Evolutionary conservation across 2,113 vertebrate species (phyloP), one percentile per base, ranked within the genome.

Genomic region (Platycercus adscitus): DNA sequence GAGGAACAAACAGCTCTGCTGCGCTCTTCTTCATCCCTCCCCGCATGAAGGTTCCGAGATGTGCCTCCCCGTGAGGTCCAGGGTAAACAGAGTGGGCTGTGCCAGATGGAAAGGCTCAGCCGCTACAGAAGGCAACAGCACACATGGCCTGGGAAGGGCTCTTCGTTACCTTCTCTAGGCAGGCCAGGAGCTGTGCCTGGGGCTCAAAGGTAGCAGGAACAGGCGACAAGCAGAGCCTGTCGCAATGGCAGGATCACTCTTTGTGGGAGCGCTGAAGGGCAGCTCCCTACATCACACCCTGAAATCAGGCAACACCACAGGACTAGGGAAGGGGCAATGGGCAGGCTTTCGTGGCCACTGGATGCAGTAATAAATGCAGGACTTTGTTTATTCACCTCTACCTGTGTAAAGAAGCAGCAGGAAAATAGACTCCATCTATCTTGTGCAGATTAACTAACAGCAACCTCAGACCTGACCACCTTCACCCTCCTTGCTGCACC

Each of bases 151-250:
- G 5, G 20, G 44, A 93, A 92, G 61, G 65, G 69, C 72, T 61
- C 14, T 35, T 17, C 6, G 17, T 50, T 61, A 95, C 56, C 86
- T 55, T 5, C 89, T 56, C 56, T 18, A 76, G 86, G 41, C 56
- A 68, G 23, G 19, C 17, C 76, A 53, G 56, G 60, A 88, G 68
- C 88, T 84, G 55, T n/a, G 49, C 23, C 49, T 28, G 7, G 31
- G 72, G 83, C 94, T 96, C 91, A 75, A 69, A 84, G 31, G 46
- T 39, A 78, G 80, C 71, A 95, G 77, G 86, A 94, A 68, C 65
- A 89, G 83, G 56, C 0, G 0, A 86, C 41, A 44, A 1, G 2
- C 44, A 55, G 21, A 26, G 25, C 63, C 43, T 79, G 61, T 66
- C 0, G 0, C 61, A 78, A 52, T 3, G 43, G 61, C 33, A 60